A percentile compares a stretch with the other conserved stretches of the same genome.
phyloP scores from a whole-genome alignment of 2,113 vertebrate species.

The Dendrocopos noguchii region DNA sequence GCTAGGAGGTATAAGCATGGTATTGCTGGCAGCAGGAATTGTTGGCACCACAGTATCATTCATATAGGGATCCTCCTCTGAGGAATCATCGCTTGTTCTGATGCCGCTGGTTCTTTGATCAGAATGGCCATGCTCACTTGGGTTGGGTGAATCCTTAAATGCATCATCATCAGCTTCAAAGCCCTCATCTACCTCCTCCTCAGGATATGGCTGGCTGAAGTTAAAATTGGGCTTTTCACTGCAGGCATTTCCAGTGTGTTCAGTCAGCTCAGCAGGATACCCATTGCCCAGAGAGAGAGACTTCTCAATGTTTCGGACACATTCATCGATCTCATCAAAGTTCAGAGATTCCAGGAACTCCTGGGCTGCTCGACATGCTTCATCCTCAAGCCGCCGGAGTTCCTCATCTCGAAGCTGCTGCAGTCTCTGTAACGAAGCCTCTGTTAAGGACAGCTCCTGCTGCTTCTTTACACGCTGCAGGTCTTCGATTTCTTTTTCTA shows the following conservation, averaged over 20 bases:
- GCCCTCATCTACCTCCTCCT: constrained; percentile 95
- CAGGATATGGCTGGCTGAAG: constrained; percentile 83
- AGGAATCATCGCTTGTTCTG: constrained; percentile 95
- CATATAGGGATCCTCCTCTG: constrained; percentile 96
- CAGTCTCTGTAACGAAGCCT: constrained; percentile 88
- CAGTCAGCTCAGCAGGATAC: constrained; percentile 43
- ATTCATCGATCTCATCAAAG: constrained; percentile 97
- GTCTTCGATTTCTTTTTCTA: constrained; percentile 94
- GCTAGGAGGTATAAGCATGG: constrained; percentile 59
- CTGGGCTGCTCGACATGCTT: constrained; percentile 93
- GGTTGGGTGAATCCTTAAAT: constrained; percentile 96
- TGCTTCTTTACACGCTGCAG: constrained; percentile 92
- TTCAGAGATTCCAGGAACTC: constrained; percentile 95
- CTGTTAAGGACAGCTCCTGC: constrained; percentile 91
- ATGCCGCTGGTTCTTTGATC: constrained; percentile 97
- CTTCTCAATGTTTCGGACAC: constrained; percentile 92
- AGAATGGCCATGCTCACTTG: constrained; percentile 94
- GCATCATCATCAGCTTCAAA: constrained; percentile 94
- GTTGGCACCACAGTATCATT: constrained; percentile 84
- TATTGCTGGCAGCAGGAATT: constrained; percentile 46
- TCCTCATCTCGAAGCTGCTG: constrained; percentile 91
- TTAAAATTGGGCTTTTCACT: constrained; percentile 79
- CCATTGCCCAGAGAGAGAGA: constrained; percentile 77
- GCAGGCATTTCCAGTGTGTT: not conserved
- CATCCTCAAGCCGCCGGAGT: constrained; percentile 88